phyloP scores from a whole-genome alignment of 1,140 invertebrate species.

The Adelges cooleyi region DNA sequence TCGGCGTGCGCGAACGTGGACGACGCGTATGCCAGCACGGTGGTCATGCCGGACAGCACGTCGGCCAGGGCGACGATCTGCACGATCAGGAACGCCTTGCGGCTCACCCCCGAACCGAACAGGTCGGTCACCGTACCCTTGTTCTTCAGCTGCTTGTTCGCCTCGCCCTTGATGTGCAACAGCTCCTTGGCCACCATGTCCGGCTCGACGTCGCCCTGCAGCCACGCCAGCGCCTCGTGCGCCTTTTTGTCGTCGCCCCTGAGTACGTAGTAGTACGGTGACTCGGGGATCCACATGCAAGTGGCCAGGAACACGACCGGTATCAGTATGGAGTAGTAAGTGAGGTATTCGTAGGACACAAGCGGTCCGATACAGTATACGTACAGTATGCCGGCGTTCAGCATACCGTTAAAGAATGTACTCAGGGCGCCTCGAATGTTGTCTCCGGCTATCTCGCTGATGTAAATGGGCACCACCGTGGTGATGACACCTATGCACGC shows the following conservation, averaged over 20 bases:
- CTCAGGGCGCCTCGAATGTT: constrained; percentile 40
- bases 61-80: constrained; percentile 31
- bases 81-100: constrained; percentile 33
- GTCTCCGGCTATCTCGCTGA: constrained; percentile 58
- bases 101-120: constrained; percentile 26
- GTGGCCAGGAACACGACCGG: constrained; percentile 52
- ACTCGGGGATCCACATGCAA: constrained; percentile 68
- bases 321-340: constrained; percentile 49
- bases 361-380: constrained; percentile 64
- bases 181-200: constrained; percentile 30
- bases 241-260: constrained; percentile 52
- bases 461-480: constrained; percentile 69
- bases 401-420: constrained; percentile 68
- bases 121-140: constrained; percentile 26
- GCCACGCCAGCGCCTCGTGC: constrained; percentile 47
- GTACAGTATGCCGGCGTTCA: constrained; percentile 61
- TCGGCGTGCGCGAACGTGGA: constrained; percentile 30
- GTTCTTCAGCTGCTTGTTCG: constrained; percentile 27
- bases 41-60: constrained; percentile 32
- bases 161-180: constrained; percentile 31
- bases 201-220: constrained; percentile 42
- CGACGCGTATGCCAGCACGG: constrained; percentile 32
- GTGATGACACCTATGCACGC: constrained; percentile 60
- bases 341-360: constrained; percentile 53
- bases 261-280: constrained; percentile 57